Base-by-base conservation (phyloP, 1,140 invertebrate genomes). In the Leptonema lineaticorne region DNA sequence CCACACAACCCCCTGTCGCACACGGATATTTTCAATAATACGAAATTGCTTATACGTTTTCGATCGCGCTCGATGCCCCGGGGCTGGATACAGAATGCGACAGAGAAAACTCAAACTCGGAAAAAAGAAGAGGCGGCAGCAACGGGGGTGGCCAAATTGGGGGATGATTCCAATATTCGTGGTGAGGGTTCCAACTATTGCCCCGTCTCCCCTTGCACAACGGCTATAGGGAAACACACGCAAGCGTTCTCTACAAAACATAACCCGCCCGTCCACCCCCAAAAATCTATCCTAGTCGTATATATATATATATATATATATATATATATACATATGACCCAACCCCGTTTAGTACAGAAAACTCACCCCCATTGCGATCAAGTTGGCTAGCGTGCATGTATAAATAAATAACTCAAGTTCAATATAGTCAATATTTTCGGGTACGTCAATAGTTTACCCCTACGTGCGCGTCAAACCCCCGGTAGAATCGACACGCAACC, bases 21-120 rank as follows among this genome's bases (percentile, higher is more conserved):
- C 59, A 26, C 62, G 67, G 70, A 57, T 69, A 72, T 72, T 72
- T 72, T 53, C 67, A 72, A 72, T 69, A 69, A 68, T 69, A 67
- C 67, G 57, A 67, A 72, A 72, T 69, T 69, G 63, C 67, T 63
- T 63, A 67, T 72, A 72, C 63, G 63, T 63, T 69, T n/a, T 67
- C 67, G 67, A 67, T 72, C 58, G 30, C 41, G 53, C 20, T 50
- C 63, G 28, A 22, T 67, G 57, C 33, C 27, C 65, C 50, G 28
- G 26, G 53, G 57, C 50, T 53, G 9, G 50, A 53, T 53, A 53
- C 50, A 53, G 50, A 53, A 53, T 53, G 50, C 50, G 37, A 41
- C 37, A 16, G 16, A 41, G 37, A 16, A 41, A 41, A 41, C 11
- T 11, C 18, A 30, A 11, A 30, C n/a, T n/a, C n/a, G n/a, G 57